These are phyloP conservation scores for Rhyacophila evoluta DNA, from an alignment of 2,888 invertebrate species.

Conservation along the genomic window DNA sequence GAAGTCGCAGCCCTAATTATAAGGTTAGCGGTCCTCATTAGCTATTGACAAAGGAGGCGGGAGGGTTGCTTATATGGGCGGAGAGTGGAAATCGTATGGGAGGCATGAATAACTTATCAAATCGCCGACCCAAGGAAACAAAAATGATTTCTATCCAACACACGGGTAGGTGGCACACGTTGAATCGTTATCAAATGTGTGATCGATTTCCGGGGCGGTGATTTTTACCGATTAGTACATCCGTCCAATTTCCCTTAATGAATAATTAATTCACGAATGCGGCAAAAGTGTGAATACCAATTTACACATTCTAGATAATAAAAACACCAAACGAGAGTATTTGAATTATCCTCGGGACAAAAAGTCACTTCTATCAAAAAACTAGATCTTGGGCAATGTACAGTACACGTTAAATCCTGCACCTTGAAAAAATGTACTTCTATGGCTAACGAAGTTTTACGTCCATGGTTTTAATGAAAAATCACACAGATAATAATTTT, in stretches of 20 bases:
- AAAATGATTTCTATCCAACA: neutral
- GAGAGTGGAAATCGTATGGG: constrained; percentile 17
- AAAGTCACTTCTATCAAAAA: too few relatives aligned
- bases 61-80: neutral
- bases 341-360: too few relatives aligned
- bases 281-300: neutral
- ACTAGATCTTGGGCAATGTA: too few relatives aligned
- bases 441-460: too few relatives aligned
- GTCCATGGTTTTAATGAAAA: too few relatives aligned
- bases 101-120: neutral
- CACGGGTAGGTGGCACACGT: neutral
- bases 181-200: neutral
- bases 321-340: too few relatives aligned
- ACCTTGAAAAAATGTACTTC: too few relatives aligned
- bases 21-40: neutral
- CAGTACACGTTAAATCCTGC: too few relatives aligned
- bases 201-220: constrained; percentile 1
- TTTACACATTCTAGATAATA: too few relatives aligned
- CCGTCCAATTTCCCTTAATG: neutral
- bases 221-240: neutral
- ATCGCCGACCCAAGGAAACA: neutral
- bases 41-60: neutral
- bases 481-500: too few relatives aligned
- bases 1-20: neutral
- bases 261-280: neutral